These are phyloP conservation scores for Brachypodius melanocephalos DNA, from an alignment of 2,113 vertebrate species.

Conservation along the genomic window DNA sequence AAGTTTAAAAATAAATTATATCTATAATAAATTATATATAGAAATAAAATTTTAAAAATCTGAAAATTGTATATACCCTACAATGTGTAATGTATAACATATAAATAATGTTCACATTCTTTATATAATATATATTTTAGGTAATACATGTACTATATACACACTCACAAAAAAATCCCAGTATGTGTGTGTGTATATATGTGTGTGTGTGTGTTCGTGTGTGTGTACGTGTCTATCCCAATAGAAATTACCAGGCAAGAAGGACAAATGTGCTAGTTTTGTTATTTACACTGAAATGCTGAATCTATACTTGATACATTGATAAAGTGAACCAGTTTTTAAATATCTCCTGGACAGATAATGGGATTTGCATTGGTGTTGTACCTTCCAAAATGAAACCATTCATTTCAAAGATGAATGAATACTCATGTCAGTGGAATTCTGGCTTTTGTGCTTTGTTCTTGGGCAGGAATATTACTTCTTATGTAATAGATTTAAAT, in stretches of 20 bases:
- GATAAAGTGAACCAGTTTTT: background rate
- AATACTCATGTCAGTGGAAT: background rate
- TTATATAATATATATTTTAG: background rate
- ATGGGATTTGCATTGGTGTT: background rate
- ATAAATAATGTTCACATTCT: background rate
- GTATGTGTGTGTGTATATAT: fast-evolving
- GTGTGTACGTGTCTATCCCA: background rate
- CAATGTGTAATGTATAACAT: background rate
- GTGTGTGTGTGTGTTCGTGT: fast-evolving
- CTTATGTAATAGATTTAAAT: background rate
- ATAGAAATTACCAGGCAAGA: background rate
- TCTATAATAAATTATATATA: background rate
- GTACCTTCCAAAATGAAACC: background rate
- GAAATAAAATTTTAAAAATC: too few relatives aligned
- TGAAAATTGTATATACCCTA: too few relatives aligned
- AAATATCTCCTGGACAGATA: background rate
- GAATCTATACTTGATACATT: background rate
- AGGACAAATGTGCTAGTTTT: background rate
- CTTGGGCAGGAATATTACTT: background rate
- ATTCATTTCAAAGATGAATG: background rate
- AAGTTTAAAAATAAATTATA: background rate
- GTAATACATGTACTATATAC: background rate
- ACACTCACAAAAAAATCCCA: background rate
- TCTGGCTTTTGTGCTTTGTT: background rate
- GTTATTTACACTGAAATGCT: background rate